These are phyloP conservation scores for Oegoconia quadripuncta DNA, from an alignment of 2,888 invertebrate genomes.

Conservation along the genomic window DNA sequence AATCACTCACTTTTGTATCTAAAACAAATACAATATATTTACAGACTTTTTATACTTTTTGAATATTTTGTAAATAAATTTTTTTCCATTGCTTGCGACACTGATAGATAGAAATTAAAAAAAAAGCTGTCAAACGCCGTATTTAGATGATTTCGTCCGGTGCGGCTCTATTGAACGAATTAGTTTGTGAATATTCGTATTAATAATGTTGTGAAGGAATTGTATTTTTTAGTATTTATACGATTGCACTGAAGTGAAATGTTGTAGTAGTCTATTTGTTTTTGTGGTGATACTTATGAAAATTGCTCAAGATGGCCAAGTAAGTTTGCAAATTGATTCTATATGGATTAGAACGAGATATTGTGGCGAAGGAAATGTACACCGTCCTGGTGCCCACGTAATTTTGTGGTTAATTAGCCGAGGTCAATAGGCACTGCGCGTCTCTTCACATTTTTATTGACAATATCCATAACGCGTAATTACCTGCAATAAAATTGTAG, in stretches of 20 bases:
- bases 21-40: no score
- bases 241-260: slow-evolving; percentile 26
- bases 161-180: slow-evolving; percentile 24
- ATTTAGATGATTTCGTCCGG: slow-evolving; percentile 10
- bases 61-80: no score
- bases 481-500: no score
- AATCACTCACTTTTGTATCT: no score
- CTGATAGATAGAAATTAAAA: neutral
- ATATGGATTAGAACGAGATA: slow-evolving; percentile 30
- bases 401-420: slow-evolving; percentile 33
- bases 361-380: slow-evolving; percentile 27
- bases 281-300: slow-evolving; percentile 20
- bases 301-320: slow-evolving; percentile 62
- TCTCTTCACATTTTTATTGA: neutral
- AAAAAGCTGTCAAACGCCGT: slow-evolving; percentile 10
- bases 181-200: slow-evolving; percentile 28
- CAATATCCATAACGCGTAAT: slow-evolving; percentile 8
- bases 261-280: slow-evolving; percentile 31
- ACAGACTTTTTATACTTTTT: no score
- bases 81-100: slow-evolving; percentile 1
- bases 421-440: slow-evolving; percentile 5
- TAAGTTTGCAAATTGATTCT: slow-evolving; percentile 41
- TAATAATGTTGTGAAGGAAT: slow-evolving; percentile 29
- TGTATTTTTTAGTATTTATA: slow-evolving; percentile 19
- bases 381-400: slow-evolving; percentile 24